Evolutionary conservation across 1,140 invertebrate genomes (phyloP).

Genomic region (Neodiprion virginianus): DNA sequence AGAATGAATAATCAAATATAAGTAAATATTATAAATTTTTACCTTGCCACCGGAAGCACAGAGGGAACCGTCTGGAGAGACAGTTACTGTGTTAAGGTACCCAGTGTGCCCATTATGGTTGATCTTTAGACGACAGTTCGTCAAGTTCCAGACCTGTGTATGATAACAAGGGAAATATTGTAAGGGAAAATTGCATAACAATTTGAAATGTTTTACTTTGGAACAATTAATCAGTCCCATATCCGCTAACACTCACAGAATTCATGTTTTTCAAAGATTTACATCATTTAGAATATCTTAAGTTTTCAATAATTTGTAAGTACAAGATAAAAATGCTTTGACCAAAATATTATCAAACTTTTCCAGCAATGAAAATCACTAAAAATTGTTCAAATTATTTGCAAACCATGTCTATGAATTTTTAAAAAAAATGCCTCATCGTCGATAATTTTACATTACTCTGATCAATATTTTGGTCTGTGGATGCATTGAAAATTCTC

Average conservation of each 20-base stretch:
- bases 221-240: conserved; percentile 56
- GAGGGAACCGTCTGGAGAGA: conserved; percentile 98
- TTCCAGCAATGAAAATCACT: too few species aligned
- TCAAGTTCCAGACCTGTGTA: conserved; percentile 95
- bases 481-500: too few species aligned
- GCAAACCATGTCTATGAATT: conserved; percentile 20
- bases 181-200: conserved; percentile 16
- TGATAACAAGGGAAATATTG: conserved; percentile 27
- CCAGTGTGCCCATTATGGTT: conserved; percentile 97
- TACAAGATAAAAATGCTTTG: too few species aligned
- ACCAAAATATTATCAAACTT: too few species aligned
- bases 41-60: conserved; percentile 99
- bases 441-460: too few species aligned
- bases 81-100: conserved; percentile 98
- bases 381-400: background rate
- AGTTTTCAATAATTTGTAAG: too few species aligned
- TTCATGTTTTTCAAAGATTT: conserved; percentile 42
- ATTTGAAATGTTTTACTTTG: conserved; percentile 4
- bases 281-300: conserved; percentile 38
- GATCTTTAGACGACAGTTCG: conserved; percentile 98
- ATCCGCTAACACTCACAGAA: conserved; percentile 59
- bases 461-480: too few species aligned
- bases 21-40: conserved; percentile 26
- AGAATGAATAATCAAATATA: background rate
- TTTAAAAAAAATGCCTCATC: background rate